Conservation (phyloP, 1,140 invertebrate genomes). For the Liolophura sinensis region DNA sequence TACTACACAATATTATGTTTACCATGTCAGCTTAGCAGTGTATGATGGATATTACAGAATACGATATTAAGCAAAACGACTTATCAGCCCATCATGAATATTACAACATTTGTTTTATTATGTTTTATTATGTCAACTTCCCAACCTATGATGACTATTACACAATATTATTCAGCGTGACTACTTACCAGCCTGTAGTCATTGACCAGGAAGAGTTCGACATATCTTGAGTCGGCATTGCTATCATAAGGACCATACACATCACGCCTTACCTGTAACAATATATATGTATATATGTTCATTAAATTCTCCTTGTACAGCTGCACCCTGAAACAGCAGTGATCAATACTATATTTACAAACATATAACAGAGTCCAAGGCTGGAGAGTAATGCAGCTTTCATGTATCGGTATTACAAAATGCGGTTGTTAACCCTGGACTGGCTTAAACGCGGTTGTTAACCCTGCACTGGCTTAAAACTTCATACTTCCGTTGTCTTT, state of each 20-base stretch:
- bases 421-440: no score
- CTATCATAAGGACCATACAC: slow-evolving; percentile 85
- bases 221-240: slow-evolving; percentile 83
- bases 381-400: not conserved
- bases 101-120: not conserved
- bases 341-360: no score
- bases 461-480: no score
- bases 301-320: no score
- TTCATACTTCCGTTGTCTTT: no score
- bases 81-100: not conserved
- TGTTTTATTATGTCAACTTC: slow-evolving; percentile 1
- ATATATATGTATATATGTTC: slow-evolving; percentile 26
- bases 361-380: slow-evolving; percentile 5
- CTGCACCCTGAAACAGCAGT: no score
- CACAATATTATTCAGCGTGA: not conserved
- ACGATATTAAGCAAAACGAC: not conserved
- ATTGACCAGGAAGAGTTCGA: slow-evolving; percentile 90
- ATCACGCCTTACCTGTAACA: slow-evolving; percentile 34
- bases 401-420: not conserved
- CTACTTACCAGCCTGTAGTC: slow-evolving; percentile 75
- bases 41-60: slow-evolving; percentile 12
- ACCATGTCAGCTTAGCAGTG: slow-evolving; percentile 11
- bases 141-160: slow-evolving; percentile 2
- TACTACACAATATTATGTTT: slow-evolving; percentile 20
- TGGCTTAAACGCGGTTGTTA: no score